Percentiles rank a stretch among this genome's conserved stretches.
Conservation (phyloP, 64 coral and sea anemone species). For the Hydrozoanthus tunicans region DNA sequence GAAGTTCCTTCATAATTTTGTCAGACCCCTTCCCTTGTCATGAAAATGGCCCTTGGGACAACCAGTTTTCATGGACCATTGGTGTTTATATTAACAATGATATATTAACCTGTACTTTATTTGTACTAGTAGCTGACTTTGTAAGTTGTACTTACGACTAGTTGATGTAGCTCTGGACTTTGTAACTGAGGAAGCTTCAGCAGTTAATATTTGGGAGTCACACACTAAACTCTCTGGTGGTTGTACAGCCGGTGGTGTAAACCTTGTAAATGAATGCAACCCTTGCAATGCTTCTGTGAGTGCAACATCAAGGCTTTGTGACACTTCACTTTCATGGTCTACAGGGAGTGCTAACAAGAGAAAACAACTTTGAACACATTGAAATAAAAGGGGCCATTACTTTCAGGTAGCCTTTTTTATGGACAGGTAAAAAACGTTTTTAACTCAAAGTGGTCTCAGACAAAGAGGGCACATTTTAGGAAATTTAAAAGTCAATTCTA, state of each 20-base stretch:
- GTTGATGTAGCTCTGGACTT: not conserved
- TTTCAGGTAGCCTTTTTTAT: no score
- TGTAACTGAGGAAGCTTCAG: not conserved
- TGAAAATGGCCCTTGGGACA: no score
- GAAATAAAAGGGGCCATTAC: not conserved
- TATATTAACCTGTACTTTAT: no score
- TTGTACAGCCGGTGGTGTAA: not conserved
- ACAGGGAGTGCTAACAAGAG: conserved; percentile 2
- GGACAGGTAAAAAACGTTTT: no score
- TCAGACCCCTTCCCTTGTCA: no score
- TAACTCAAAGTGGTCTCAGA: no score
- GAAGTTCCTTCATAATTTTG: no score
- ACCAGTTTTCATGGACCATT: no score
- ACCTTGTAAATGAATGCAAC: conserved; percentile 34
- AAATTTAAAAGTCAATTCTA: no score
- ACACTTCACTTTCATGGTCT: conserved; percentile 78
- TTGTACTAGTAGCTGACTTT: no score
- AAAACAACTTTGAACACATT: not conserved
- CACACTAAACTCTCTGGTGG: not conserved
- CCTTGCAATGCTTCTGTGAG: conserved; percentile 71
- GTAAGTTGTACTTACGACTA: conserved; percentile 5
- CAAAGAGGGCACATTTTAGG: no score
- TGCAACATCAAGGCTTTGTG: conserved; percentile 81
- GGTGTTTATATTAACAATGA: no score
- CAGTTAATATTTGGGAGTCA: not conserved